These are phyloP conservation scores for Aphaenogaster ashmeadi DNA, from an alignment of 1,140 invertebrate species.

Conservation along the genomic window DNA sequence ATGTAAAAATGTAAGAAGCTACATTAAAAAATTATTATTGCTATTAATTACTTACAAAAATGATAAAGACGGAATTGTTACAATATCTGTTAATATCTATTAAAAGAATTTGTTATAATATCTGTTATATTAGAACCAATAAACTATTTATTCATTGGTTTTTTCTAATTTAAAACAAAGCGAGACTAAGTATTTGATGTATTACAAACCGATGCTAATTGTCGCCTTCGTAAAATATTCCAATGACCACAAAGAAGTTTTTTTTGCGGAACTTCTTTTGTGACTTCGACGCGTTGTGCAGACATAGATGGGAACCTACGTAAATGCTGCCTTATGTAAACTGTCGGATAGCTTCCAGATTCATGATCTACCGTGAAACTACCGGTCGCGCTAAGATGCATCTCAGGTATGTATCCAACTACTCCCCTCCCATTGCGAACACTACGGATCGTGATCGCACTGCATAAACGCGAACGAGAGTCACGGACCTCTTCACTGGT, in stretches of 20 bases:
- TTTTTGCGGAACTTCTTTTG: background rate
- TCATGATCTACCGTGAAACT: conserved; percentile 17
- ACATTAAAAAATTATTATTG: too few species aligned
- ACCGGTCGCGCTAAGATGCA: conserved; percentile 52
- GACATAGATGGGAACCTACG: background rate
- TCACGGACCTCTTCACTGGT: conserved; percentile 22
- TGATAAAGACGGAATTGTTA: background rate
- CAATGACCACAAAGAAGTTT: background rate
- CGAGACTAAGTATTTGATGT: background rate
- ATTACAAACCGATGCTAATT: background rate
- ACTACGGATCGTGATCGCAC: conserved; percentile 35
- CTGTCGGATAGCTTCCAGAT: background rate
- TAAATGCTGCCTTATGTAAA: conserved; percentile 22
- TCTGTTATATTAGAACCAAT: background rate
- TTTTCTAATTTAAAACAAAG: background rate
- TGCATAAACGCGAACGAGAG: conserved; percentile 17
- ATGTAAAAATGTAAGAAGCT: too few species aligned
- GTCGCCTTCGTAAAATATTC: conserved; percentile 2
- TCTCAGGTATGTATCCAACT: conserved; percentile 41
- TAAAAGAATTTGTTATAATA: background rate
- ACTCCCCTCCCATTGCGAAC: background rate
- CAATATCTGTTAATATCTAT: too few species aligned
- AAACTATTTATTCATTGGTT: background rate
- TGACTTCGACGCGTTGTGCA: background rate
- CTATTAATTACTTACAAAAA: background rate